Percentiles rank a stretch among this genome's conserved stretches.
Evolutionary conservation across 23 tunicate species (phyloP).

Genomic region (Styela clava): DNA sequence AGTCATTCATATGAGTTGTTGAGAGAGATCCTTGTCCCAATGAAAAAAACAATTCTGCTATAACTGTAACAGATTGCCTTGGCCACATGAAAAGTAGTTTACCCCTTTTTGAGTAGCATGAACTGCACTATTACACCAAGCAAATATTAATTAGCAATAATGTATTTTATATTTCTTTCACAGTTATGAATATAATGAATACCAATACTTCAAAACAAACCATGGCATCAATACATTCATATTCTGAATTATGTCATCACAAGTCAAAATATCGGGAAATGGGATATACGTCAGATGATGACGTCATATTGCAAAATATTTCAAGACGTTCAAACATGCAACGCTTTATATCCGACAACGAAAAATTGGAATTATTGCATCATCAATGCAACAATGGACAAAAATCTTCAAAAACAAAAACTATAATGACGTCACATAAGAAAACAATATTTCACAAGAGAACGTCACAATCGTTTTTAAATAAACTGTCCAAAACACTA

Average conservation of each 20-base stretch:
- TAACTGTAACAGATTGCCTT: too few relatives aligned
- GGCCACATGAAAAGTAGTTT: too few relatives aligned
- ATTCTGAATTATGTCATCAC: neutral
- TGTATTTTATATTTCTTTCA: too few relatives aligned
- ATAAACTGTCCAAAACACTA: neutral
- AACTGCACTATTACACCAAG: too few relatives aligned
- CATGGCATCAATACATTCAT: neutral
- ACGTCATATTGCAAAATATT: too few relatives aligned
- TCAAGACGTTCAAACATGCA: too few relatives aligned
- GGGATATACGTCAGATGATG: neutral
- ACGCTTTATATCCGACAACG: too few relatives aligned
- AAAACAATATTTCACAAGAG: neutral
- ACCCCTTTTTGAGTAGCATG: too few relatives aligned
- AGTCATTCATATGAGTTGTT: too few relatives aligned
- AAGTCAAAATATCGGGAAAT: neutral
- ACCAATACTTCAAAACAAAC: neutral
- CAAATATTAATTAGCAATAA: too few relatives aligned
- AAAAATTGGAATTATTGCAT: neutral
- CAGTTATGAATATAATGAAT: neutral
- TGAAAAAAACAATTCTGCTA: too few relatives aligned
- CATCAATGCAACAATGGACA: neutral
- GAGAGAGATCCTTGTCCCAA: too few relatives aligned
- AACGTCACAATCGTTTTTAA: neutral
- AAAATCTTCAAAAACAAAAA: neutral
- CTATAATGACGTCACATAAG: neutral